A percentile compares a stretch with the other conserved stretches of the same genome.
Evolutionary conservation across 2,113 vertebrate species (phyloP).

Genomic region (Phoxinus phoxinus): DNA sequence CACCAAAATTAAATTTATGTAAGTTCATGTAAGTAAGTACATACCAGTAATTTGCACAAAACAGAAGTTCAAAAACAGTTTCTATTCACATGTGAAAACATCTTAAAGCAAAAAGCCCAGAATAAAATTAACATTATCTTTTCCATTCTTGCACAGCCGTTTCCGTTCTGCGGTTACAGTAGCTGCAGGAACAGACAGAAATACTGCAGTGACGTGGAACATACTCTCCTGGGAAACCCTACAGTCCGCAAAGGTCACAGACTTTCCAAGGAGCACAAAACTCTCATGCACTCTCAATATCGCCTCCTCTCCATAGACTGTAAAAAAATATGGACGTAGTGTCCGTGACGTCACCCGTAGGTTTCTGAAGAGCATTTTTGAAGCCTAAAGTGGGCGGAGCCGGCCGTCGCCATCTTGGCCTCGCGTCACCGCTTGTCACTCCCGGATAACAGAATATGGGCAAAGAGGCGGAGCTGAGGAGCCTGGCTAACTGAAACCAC

Average conservation of each 20-base stretch:
- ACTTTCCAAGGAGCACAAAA: conserved; percentile 26
- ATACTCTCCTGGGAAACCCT: conserved; percentile 15
- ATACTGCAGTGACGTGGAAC: conserved; percentile 46
- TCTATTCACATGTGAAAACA: conserved; percentile 9
- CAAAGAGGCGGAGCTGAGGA: too few species aligned
- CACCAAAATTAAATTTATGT: neutral
- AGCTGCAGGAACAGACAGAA: conserved; percentile 10
- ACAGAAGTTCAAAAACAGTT: neutral
- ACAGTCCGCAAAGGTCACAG: conserved; percentile 28
- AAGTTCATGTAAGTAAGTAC: too few species aligned
- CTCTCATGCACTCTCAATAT: conserved; percentile 49
- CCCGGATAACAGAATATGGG: too few species aligned
- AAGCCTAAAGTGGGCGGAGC: too few species aligned
- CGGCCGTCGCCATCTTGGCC: too few species aligned
- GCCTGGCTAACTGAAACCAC: too few species aligned
- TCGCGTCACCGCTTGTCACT: too few species aligned
- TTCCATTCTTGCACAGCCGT: neutral
- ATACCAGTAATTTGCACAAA: neutral
- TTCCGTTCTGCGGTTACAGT: conserved; percentile 19
- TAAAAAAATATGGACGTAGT: too few species aligned
- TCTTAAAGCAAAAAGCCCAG: neutral
- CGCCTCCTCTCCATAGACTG: too few species aligned
- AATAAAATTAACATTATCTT: neutral
- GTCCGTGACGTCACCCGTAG: too few species aligned
- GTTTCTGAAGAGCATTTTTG: too few species aligned